Evolutionary conservation across 2,888 invertebrate genomes (phyloP), one percentile per base, ranked within the genome.

Genomic region (Galeopsomyia nigrocyanea): DNA sequence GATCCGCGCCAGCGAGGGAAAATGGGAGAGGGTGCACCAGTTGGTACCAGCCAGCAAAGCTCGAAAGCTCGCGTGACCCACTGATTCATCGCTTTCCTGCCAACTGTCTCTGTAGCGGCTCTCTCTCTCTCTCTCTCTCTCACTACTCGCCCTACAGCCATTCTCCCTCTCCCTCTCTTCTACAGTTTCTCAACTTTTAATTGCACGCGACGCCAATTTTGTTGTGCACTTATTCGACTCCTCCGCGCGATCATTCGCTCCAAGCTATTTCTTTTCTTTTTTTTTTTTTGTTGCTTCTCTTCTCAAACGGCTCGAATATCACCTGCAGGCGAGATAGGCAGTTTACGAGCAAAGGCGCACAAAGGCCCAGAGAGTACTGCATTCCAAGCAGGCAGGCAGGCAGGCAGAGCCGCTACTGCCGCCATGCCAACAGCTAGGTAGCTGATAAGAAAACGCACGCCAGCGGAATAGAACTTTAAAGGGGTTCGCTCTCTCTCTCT

Each of bases 31-130:
- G 51, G 69, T 68, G 81, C 80, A 82, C 82, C 78, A 78, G 77
- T 80, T 79, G 82, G 82, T 82, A 81, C 81, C 81, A 77, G 75
- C 77, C 64, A 67, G 78, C 74, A 75, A 69, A 68, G 65, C 39
- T 39, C 39, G 39, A 3, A 39, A 50, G 61, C 79, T 85, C 82
- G 85, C 85, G 84, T 85, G 85, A 84, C 84, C 82, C 80, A 83
- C 81, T 84, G 83, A 84, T 83, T 84, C 84, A 83, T 77, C 76
- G 69, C 71, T 75, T 64, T 66, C 63, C 75, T 76, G 63, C 74
- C 76, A 73, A 74, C 76, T 75, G 75, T 75, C 74, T 72, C 68
- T 72, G 51, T 16, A 17, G 51, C 17, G 5, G 6, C 21, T 39
- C 46, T 50, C 60, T 46, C 31, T 57, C 49, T 66, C 26, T 39